Percentiles rank a stretch among this genome's conserved stretches.
These are phyloP conservation scores for Agrilus mali DNA, from an alignment of 2,888 invertebrate genomes.

Conservation along the genomic window DNA sequence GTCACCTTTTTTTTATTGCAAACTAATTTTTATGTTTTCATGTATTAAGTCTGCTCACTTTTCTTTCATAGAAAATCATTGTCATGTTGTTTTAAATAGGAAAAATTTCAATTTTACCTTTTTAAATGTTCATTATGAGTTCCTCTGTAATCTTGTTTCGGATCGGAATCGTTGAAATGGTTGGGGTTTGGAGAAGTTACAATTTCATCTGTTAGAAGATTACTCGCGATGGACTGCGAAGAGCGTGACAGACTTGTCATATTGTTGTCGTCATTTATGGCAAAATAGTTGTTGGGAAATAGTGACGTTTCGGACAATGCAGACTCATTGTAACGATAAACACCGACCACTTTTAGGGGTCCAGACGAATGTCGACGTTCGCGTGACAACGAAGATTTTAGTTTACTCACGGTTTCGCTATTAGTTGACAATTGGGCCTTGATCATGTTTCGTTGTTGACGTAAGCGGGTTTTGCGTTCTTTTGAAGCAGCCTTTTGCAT, in stretches of 20 bases:
- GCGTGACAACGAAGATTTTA: no score
- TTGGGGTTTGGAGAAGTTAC: background rate
- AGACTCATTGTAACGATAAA: conserved; percentile 33
- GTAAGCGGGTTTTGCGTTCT: conserved; percentile 39
- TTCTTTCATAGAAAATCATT: no score
- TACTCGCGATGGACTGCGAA: conserved; percentile 17
- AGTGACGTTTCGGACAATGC: conserved; percentile 24
- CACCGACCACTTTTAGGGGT: conserved; percentile 39
- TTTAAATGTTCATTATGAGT: no score
- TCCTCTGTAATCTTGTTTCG: no score
- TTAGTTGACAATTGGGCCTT: conserved; percentile 39
- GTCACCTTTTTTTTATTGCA: no score
- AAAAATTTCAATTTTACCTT: no score
- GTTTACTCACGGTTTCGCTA: conserved; percentile 36
- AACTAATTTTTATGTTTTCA: no score
- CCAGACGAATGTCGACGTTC: conserved; percentile 31
- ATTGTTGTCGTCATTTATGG: no score
- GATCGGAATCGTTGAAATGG: no score
- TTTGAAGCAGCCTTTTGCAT: conserved; percentile 40
- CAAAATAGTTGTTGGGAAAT: conserved; percentile 14
- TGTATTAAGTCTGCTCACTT: no score
- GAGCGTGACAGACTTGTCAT: no score
- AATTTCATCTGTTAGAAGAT: conserved; percentile 12
- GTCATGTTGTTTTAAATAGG: no score
- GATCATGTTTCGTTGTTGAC: conserved; percentile 40